Evolutionary conservation across 1,140 invertebrate genomes (phyloP).

Genomic region (Tenebrio molitor): DNA sequence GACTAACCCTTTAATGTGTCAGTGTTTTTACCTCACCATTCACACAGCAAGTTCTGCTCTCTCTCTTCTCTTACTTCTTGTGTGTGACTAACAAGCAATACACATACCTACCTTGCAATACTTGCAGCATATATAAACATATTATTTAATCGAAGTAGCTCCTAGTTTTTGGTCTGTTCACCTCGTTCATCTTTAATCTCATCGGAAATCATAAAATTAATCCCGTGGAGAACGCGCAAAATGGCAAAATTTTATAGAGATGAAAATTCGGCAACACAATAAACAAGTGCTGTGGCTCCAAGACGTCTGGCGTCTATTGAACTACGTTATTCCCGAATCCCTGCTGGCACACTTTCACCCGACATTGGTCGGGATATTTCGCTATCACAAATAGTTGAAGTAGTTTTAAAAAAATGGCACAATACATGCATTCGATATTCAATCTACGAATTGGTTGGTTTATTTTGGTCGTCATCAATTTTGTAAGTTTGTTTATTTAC

Average conservation of each 20-base stretch:
- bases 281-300: conserved; percentile 34
- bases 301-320: conserved; percentile 48
- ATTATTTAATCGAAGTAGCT: too few relatives aligned
- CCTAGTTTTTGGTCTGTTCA: too few relatives aligned
- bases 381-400: background rate
- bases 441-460: conserved; percentile 48
- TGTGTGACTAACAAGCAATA: too few relatives aligned
- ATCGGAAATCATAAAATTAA: too few relatives aligned
- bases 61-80: too few relatives aligned
- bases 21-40: too few relatives aligned
- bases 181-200: too few relatives aligned
- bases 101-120: too few relatives aligned
- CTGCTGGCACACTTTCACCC: conserved; percentile 2
- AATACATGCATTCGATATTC: background rate
- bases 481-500: conserved; percentile 46
- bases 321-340: conserved; percentile 4
- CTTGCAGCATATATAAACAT: too few relatives aligned
- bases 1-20: too few relatives aligned
- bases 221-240: too few relatives aligned
- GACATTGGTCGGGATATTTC: background rate
- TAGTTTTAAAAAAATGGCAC: background rate
- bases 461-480: conserved; percentile 53
- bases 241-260: conserved; percentile 19
- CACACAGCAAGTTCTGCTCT: too few relatives aligned
- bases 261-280: conserved; percentile 18